Evolutionary conservation across 2,797 vertebrate species (phyloP).

Genomic region (Xenops minutus): DNA sequence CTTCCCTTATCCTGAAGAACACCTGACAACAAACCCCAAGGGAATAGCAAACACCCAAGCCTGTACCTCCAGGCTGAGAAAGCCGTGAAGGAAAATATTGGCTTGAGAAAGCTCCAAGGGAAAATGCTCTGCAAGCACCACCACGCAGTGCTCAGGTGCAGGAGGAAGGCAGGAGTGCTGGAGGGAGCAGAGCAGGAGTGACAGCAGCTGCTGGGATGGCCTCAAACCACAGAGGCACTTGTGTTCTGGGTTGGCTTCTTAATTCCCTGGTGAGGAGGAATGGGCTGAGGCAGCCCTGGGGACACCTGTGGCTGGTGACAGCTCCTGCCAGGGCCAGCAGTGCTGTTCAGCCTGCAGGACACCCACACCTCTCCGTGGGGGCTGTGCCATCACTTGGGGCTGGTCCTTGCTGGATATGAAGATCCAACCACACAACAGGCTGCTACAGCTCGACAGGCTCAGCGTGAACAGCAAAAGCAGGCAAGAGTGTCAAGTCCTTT

Average conservation of each 20-base stretch:
- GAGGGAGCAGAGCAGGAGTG: background rate
- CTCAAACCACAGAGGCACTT: accelerated
- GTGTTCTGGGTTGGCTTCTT: background rate
- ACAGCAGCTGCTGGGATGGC: accelerated
- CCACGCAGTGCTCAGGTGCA: accelerated
- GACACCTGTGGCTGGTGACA: accelerated
- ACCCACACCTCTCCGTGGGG: accelerated
- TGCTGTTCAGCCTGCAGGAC: accelerated
- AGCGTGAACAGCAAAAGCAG: background rate
- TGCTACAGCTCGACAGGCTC: background rate
- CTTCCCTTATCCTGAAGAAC: background rate
- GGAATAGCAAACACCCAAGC: background rate
- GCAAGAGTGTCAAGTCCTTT: background rate
- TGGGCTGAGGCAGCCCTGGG: background rate
- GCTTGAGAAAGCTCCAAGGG: background rate
- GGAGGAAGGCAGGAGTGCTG: background rate
- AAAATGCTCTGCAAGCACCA: background rate
- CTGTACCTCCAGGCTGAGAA: background rate
- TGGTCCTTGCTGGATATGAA: accelerated
- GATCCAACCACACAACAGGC: accelerated
- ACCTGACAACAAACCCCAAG: background rate
- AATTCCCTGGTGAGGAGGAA: background rate
- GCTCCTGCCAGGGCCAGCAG: background rate
- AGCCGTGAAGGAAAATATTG: background rate
- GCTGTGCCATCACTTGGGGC: accelerated